Base-by-base conservation (phyloP, 2,888 invertebrate species). In the Anodontia alba region DNA sequence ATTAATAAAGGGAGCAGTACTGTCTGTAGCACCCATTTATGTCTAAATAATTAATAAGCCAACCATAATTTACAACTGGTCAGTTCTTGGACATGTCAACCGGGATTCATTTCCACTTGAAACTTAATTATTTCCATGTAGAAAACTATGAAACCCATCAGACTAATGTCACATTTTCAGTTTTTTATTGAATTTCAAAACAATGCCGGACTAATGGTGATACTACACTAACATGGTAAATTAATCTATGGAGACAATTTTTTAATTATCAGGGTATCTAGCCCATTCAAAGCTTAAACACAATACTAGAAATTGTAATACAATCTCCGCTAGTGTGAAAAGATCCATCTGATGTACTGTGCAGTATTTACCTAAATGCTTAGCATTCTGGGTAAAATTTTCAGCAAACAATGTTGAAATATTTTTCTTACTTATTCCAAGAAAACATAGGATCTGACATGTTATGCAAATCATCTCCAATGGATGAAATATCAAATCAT, bases 161-260 rank as follows among this genome's bases (percentile, higher is more conserved):
- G 31, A 8, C 31, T 33, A 10, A 5, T 33, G 62, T 33, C 62
- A 62, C 33, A 10, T 31, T 8, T 23, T 33, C 20, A 5, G 33
- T 62, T 62, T 62, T 62, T 62, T 33, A 33, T 62, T 57, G 17
- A 33, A 23, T 2, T 31, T 62, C 15, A 33, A 23, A 62, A 62
- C 62, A 62, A 62, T 33, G 62, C 23, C 10, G 23, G 10, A 62
- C 62, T 29, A 62, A 20, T 62, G 29, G 31, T 62, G 17, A 20
- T 62, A 33, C 23, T 62, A 17, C 10, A 33, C 17, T 17, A 8
- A 33, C 20, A 17, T 33, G 31, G 62, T 31, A n/a, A 57, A 57
- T 57, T 57, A 57, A 57, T 57, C 57, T 57, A 57, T 57, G 57
- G 57, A 29, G 57, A 57, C 57, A 57, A n/a, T n/a, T 57, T 57